Base-by-base conservation (phyloP, 2,888 invertebrate genomes). In the Ochropleura leucogaster region DNA sequence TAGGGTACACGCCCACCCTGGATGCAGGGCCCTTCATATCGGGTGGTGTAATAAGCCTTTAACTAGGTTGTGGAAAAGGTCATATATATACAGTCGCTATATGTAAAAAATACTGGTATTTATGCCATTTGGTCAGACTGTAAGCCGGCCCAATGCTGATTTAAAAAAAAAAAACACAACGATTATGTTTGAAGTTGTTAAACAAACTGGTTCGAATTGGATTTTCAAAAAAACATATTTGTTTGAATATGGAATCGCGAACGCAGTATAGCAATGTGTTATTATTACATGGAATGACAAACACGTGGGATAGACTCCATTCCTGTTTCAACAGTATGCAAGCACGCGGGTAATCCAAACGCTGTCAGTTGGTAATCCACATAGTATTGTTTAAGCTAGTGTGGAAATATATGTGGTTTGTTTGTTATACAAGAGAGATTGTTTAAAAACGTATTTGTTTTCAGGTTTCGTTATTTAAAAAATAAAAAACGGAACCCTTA, bases 251-350 rank as follows among this genome's bases (percentile, higher is more conserved):
- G 12, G n/a, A 62, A 62, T 62, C 44, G 44, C 14, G 44, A 62
- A 44, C 44, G n/a, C n/a, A 62, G n/a, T 20, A 14, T 44, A 62
- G 20, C 77, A 30, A 80, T 49, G 67, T 75, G 71, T 83, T 83
- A 72, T 69, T 71, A 66, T 73, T 73, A 70, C 66, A 60, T 46
- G 63, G 30, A 77, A 84, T 83, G 72, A 78, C 70, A 81, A 84
- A 73, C 65, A 73, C 77, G 68, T 65, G 68, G 49, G 6, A 42
- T 49, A 62, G 72, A 55, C 64, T 83, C 53, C 49, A 68, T 72
- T 78, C 62, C 59, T 65, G 64, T 40, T 69, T 62, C 55, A 67
- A 57, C 64, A 57, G n/a, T 44, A 42, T 62, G 57, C 47, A 62
- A 51, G 30, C 72, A 73, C 67, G 8, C 53, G 83, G 68, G 57